phyloP scores from a whole-genome alignment of 2,888 invertebrate genomes.

The Junonia oenone region DNA sequence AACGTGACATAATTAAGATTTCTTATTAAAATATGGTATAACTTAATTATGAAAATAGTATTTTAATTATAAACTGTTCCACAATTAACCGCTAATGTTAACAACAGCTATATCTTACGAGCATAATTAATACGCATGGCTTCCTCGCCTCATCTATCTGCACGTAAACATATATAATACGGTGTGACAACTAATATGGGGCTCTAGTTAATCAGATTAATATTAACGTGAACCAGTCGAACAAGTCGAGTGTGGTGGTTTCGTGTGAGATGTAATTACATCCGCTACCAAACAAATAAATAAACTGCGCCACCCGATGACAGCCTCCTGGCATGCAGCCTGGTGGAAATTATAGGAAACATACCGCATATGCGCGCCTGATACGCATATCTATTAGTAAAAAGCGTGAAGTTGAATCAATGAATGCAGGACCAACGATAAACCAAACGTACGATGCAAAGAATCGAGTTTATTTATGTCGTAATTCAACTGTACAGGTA shows the following conservation, averaged over 20 bases:
- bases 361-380: neutral
- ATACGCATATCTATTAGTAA: neutral
- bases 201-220: slow-evolving; percentile 63
- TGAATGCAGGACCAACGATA: neutral
- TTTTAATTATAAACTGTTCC: neutral
- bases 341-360: slow-evolving; percentile 15
- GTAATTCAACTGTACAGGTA: neutral
- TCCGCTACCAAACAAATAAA: slow-evolving; percentile 60
- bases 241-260: slow-evolving; percentile 43
- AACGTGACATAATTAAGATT: neutral
- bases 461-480: neutral
- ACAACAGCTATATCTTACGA: neutral
- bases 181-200: slow-evolving; percentile 36
- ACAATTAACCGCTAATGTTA: neutral
- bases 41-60: neutral
- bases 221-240: slow-evolving; percentile 54
- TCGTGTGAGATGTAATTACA: slow-evolving; percentile 61
- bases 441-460: neutral
- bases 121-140: neutral
- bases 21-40: neutral
- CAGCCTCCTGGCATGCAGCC: slow-evolving; percentile 40
- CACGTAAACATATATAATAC: neutral
- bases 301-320: slow-evolving; percentile 55
- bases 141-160: neutral
- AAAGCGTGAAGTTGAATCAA: neutral